phyloP scores from a whole-genome alignment of 2,113 vertebrate genomes.

The Bambusicola thoracicus region DNA sequence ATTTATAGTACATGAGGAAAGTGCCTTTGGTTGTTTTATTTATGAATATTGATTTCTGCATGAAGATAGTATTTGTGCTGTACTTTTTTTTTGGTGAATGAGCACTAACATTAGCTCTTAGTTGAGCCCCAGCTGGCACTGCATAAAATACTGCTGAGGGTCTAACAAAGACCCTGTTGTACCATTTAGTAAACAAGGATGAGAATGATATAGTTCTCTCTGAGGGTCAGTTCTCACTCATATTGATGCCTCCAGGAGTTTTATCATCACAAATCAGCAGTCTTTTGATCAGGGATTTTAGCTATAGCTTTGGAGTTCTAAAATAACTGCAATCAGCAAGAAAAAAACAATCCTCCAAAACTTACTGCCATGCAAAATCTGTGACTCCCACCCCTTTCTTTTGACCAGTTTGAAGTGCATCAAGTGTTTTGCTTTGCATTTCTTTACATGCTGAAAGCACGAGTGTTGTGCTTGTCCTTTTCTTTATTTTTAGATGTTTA shows the following conservation, averaged over 20 bases:
- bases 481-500: neutral
- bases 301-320: neutral
- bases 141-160: slow-evolving; percentile 25
- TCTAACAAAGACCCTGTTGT: neutral
- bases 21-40: slow-evolving; percentile 47
- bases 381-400: neutral
- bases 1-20: slow-evolving; percentile 61
- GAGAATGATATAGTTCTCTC: neutral
- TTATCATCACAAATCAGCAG: neutral
- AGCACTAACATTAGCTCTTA: neutral
- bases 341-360: neutral
- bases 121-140: neutral
- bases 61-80: slow-evolving; percentile 35
- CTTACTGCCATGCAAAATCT: neutral
- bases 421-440: neutral
- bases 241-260: neutral
- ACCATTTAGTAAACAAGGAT: slow-evolving; percentile 4
- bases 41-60: slow-evolving; percentile 55
- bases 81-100: slow-evolving; percentile 29
- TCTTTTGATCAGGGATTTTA: neutral
- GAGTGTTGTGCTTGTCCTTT: neutral
- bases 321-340: neutral
- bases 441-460: neutral
- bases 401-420: neutral
- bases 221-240: neutral